Conservation (phyloP, 2,113 vertebrate species). For the Sorex araneus region DNA sequence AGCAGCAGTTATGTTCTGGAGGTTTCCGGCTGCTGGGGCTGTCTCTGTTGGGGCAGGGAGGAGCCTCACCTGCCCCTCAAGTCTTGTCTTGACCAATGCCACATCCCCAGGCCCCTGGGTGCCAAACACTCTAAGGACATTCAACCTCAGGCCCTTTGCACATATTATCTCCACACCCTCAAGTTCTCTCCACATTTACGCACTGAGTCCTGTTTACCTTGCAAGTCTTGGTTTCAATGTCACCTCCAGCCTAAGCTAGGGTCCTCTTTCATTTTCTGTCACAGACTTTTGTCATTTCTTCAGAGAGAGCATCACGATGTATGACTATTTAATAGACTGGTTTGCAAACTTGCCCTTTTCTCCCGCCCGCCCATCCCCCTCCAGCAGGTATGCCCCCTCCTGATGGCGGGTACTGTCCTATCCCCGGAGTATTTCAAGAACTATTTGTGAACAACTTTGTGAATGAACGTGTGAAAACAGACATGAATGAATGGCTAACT, state of each 20-base stretch:
- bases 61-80: background rate
- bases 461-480: too few species aligned
- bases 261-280: background rate
- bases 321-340: accelerated
- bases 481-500: too few species aligned
- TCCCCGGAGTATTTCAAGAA: background rate
- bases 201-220: background rate
- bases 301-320: accelerated
- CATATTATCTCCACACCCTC: background rate
- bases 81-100: too few species aligned
- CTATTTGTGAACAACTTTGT: too few species aligned
- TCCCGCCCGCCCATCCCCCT: accelerated
- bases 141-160: slow-evolving; percentile 3
- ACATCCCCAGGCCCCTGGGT: too few species aligned
- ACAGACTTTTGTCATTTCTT: background rate
- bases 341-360: background rate
- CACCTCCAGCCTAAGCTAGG: background rate
- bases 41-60: too few species aligned
- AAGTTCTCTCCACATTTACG: background rate
- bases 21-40: too few species aligned
- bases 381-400: background rate
- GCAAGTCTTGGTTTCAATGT: background rate
- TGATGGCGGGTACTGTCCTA: too few species aligned
- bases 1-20: too few species aligned
- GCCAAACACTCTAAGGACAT: too few species aligned